These are phyloP conservation scores for Microctonus aethiopoides DNA, from an alignment of 2,888 invertebrate species.

Conservation along the genomic window DNA sequence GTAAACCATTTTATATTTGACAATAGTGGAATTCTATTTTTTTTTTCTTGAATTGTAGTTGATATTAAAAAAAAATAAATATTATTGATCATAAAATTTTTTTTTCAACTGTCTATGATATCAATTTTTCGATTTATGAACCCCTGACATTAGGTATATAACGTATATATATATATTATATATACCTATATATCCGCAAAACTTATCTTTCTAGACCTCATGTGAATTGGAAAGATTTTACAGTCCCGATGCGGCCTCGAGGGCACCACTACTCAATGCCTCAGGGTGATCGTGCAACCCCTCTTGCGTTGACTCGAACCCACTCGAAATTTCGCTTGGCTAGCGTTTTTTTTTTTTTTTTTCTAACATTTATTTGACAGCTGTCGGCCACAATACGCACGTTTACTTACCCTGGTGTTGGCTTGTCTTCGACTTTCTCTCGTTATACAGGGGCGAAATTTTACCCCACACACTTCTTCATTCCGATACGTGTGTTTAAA, in stretches of 20 bases:
- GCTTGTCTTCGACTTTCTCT: constrained; percentile 46
- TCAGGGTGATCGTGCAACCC: constrained; percentile 53
- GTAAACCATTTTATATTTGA: too few species aligned
- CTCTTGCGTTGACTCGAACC: constrained; percentile 49
- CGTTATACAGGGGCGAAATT: constrained; percentile 33
- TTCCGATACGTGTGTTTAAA: background rate
- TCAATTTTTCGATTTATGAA: constrained; percentile 30
- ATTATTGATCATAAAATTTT: constrained; percentile 22
- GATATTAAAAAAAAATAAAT: constrained; percentile 18
- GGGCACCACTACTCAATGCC: constrained; percentile 29
- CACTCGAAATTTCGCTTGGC: constrained; percentile 66
- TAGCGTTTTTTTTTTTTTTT: constrained; percentile 56
- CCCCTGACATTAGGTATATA: background rate
- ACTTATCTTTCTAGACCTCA: constrained; percentile 7
- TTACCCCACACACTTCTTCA: background rate
- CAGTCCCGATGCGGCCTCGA: constrained; percentile 25
- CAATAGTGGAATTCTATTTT: background rate
- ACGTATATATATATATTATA: too few species aligned
- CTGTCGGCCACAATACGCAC: constrained; percentile 62
- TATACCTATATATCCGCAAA: background rate
- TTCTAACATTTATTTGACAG: constrained; percentile 66
- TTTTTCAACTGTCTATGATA: constrained; percentile 38
- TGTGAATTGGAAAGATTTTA: constrained; percentile 29
- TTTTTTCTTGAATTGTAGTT: constrained; percentile 3
- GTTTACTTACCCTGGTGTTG: constrained; percentile 48